Evolutionary conservation across 2,888 invertebrate species (phyloP), one percentile per base, ranked within the genome.

Genomic region (Cephalotes varians): DNA sequence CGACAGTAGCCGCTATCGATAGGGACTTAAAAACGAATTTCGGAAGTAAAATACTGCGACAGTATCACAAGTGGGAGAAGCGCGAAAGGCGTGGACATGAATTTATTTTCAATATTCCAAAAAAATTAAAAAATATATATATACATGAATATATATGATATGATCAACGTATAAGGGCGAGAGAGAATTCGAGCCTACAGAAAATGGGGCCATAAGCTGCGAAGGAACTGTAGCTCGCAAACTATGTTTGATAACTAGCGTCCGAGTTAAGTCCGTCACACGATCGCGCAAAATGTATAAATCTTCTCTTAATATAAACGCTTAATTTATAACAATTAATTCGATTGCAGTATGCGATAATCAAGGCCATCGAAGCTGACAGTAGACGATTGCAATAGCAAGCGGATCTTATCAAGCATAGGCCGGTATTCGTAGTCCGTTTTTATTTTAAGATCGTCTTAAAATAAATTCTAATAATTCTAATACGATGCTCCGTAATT

Each of bases 341-440:
- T 77, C 54, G 72, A 76, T 74, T 34, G 64, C 64, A 37, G 56
- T 37, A 65, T 58, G n/a, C n/a, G 40, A 40, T 83, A 72, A 82
- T 69, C 64, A 82, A 81, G 87, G 80, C 81, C 71, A 37, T 83
- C 67, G 25, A 83, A 71, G 74, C 49, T 31, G 62, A 73, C 58
- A 67, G 54, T 82, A 81, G 49, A 71, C n/a, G 9, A 49, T 62
- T 62, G 62, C 62, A 37, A 76, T 54, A 54, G 12, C 54, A 76
- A 76, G 64, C 37, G 49, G 12, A 40, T 65, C 40, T 54, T 76
- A 54, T 65, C 15, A 76, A 76, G 65, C 76, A 76, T 51, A 47
- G 15, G 2, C 18, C 18, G 6, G 47, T 47, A 18, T 47, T 47
- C n/a, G 0, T 6, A 47, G n/a, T 47, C 18, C 3, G 6, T 18